These are phyloP conservation scores for Mormyrus iriodes DNA, from an alignment of 2,113 vertebrate genomes.

Conservation along the genomic window DNA sequence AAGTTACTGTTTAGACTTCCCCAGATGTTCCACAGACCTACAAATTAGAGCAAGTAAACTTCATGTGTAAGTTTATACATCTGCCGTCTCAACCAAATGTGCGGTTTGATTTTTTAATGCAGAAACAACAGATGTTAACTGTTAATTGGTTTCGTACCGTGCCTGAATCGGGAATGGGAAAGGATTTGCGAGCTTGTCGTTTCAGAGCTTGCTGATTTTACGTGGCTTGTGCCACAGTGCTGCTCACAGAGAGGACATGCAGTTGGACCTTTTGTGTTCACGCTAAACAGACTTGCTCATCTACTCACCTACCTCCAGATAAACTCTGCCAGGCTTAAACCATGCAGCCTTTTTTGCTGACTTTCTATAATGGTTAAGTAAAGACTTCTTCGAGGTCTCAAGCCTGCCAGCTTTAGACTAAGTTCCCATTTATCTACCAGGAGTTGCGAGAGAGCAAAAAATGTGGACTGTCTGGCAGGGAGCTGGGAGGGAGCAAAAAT, in stretches of 20 bases:
- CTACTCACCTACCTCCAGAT: neutral
- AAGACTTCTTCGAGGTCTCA: neutral
- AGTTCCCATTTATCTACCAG: neutral
- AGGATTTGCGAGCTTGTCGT: neutral
- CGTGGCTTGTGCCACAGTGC: neutral
- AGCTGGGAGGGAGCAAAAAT: neutral
- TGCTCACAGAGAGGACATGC: neutral
- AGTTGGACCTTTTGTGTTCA: neutral
- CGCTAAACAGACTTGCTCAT: no score
- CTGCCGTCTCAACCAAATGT: slow-evolving; percentile 31
- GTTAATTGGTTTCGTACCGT: slow-evolving; percentile 31
- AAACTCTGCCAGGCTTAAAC: neutral
- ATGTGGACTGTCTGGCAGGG: neutral
- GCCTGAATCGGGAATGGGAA: neutral
- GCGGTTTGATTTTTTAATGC: slow-evolving; percentile 13
- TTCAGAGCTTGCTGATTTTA: neutral
- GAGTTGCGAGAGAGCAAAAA: neutral
- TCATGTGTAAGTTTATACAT: slow-evolving; percentile 25
- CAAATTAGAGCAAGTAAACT: slow-evolving; percentile 17
- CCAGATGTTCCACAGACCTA: slow-evolving; percentile 29
- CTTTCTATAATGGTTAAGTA: neutral
- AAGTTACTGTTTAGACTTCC: slow-evolving; percentile 23
- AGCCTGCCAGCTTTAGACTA: neutral
- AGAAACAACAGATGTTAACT: slow-evolving; percentile 43
- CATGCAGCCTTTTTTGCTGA: neutral